A percentile compares a stretch with the other conserved stretches of the same genome.
These are phyloP conservation scores for Hirtodrosophila trivittata DNA, from an alignment of 2,888 invertebrate genomes.

Conservation along the genomic window DNA sequence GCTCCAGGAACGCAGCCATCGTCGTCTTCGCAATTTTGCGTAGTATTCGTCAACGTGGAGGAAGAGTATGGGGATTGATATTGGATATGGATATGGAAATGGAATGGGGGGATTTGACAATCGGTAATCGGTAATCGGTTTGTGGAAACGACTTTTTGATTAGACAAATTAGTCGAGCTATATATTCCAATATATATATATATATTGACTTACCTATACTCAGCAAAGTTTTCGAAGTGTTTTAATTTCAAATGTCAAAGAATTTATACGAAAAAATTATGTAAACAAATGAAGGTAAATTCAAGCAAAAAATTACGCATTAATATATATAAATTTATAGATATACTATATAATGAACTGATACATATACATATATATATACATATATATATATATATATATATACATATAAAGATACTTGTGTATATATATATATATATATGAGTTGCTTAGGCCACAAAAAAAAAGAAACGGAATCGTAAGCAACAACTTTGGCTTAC, in stretches of 20 bases:
- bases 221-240: constrained; percentile 51
- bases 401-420: constrained; percentile 42
- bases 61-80: too few relatives aligned
- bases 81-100: too few relatives aligned
- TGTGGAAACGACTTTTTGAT: constrained; percentile 12
- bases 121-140: constrained; percentile 31
- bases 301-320: constrained; percentile 39
- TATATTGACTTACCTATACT: constrained; percentile 38
- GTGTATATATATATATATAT: constrained; percentile 26
- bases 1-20: constrained; percentile 56
- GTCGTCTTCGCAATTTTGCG: constrained; percentile 64
- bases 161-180: constrained; percentile 5
- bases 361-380: constrained; percentile 66
- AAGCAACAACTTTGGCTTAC: constrained; percentile 31
- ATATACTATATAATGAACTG: constrained; percentile 72
- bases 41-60: constrained; percentile 46
- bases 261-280: constrained; percentile 37
- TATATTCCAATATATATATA: constrained; percentile 9
- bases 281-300: constrained; percentile 25
- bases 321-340: constrained; percentile 51
- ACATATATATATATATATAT: constrained; percentile 32
- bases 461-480: constrained; percentile 33
- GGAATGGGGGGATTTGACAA: constrained; percentile 26
- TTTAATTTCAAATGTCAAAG: constrained; percentile 40
- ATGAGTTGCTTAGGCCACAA: constrained; percentile 53